These are phyloP conservation scores for Drosophila rellima DNA, from an alignment of 2,888 invertebrate genomes.

Conservation along the genomic window DNA sequence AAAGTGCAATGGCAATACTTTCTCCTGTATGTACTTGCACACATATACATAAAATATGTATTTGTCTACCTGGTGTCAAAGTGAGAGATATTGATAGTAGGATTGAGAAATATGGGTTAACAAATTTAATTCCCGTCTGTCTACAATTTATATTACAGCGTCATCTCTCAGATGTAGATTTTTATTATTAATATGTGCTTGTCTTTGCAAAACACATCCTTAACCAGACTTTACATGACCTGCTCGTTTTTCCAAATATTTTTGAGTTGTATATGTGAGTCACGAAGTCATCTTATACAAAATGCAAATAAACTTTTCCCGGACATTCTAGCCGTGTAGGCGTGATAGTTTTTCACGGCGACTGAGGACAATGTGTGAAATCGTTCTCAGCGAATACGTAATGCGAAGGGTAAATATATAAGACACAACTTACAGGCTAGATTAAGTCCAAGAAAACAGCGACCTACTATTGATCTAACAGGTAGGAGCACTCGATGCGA, in stretches of 20 bases:
- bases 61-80: slow-evolving; percentile 3
- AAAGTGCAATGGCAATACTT: slow-evolving; percentile 58
- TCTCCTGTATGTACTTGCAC: slow-evolving; percentile 29
- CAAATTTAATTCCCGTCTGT: not conserved
- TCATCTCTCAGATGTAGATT: slow-evolving; percentile 56
- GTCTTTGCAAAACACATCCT: slow-evolving; percentile 53
- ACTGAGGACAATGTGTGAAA: slow-evolving; percentile 39
- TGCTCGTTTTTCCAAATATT: not conserved
- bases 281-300: slow-evolving; percentile 68
- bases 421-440: slow-evolving; percentile 3
- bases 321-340: slow-evolving; percentile 20
- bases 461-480: slow-evolving; percentile 10
- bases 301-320: slow-evolving; percentile 68
- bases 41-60: slow-evolving; percentile 1
- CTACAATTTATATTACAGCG: not conserved
- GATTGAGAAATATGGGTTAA: no score
- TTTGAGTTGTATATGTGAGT: slow-evolving; percentile 56
- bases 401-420: slow-evolving; percentile 1
- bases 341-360: slow-evolving; percentile 18
- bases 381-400: slow-evolving; percentile 18
- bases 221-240: not conserved
- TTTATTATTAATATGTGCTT: slow-evolving; percentile 67
- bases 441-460: slow-evolving; percentile 4
- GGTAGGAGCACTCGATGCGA: slow-evolving; percentile 4
- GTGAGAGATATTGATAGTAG: no score